Evolutionary conservation across 2,888 invertebrate genomes (phyloP).

Genomic region (Trisateles emortualis): DNA sequence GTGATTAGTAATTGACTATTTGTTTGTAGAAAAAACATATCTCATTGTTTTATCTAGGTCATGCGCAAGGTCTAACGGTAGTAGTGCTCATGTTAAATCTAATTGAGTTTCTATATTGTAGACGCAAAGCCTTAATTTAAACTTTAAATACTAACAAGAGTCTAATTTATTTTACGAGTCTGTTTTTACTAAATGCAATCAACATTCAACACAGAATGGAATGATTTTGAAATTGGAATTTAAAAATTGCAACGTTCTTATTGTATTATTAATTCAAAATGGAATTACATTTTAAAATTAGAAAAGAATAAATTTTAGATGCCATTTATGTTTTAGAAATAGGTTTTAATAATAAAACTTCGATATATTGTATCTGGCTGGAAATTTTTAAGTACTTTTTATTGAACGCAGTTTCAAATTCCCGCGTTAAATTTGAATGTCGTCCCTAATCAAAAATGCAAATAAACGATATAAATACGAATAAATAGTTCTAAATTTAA

Average conservation of each 20-base stretch:
- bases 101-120: slow-evolving; percentile 32
- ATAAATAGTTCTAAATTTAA: too few species aligned
- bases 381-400: too few species aligned
- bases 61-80: slow-evolving; percentile 34
- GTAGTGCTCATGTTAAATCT: slow-evolving; percentile 33
- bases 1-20: slow-evolving; percentile 30
- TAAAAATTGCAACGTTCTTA: slow-evolving; percentile 19
- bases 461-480: too few species aligned
- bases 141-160: slow-evolving; percentile 38
- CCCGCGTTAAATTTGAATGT: too few species aligned
- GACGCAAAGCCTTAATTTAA: slow-evolving; percentile 32
- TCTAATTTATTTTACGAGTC: too few species aligned
- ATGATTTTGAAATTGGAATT: slow-evolving; percentile 30
- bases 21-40: slow-evolving; percentile 20
- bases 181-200: too few species aligned
- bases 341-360: too few species aligned
- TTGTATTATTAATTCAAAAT: slow-evolving; percentile 7
- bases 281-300: not conserved
- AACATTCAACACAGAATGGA: slow-evolving; percentile 19
- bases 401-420: too few species aligned
- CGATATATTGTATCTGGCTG: too few species aligned
- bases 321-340: too few species aligned
- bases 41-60: slow-evolving; percentile 44
- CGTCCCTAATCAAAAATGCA: too few species aligned
- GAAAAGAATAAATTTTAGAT: too few species aligned